These are phyloP conservation scores for Erinaceus europaeus DNA, from an alignment of 2,113 vertebrate genomes.

Conservation along the genomic window DNA sequence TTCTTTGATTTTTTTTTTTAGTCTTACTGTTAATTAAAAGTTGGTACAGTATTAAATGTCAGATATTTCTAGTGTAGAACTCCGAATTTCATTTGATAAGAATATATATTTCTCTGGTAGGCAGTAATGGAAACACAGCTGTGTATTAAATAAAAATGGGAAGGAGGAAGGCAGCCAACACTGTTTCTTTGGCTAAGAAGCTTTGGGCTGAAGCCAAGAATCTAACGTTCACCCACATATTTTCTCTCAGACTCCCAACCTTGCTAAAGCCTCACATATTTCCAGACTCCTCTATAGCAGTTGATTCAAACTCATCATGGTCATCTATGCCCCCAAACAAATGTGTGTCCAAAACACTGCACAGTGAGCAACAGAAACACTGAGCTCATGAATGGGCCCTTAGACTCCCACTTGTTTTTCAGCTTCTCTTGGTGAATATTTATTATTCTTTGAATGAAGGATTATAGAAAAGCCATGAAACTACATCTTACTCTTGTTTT, in stretches of 20 bases:
- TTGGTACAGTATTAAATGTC: neutral
- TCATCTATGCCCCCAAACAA: neutral
- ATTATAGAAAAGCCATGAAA: neutral
- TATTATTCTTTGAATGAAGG: neutral
- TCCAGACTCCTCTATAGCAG: neutral
- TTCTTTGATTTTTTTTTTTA: too few relatives aligned
- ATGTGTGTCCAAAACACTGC: neutral
- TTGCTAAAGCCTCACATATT: rapidly evolving
- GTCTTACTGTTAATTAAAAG: neutral
- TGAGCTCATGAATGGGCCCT: neutral
- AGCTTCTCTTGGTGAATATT: neutral
- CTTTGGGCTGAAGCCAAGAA: neutral
- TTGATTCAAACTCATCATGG: neutral
- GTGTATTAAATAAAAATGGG: neutral
- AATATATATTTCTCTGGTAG: neutral
- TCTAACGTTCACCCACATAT: neutral
- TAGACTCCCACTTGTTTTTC: neutral
- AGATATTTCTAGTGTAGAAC: neutral
- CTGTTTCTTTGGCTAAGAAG: neutral
- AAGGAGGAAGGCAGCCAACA: neutral
- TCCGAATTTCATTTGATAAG: neutral
- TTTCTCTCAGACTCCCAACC: neutral
- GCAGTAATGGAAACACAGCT: neutral
- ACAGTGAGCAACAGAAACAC: neutral
- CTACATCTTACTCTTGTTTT: neutral